A percentile compares a stretch with the other conserved stretches of the same genome.
Evolutionary conservation across 2,888 invertebrate species (phyloP).

Genomic region (Cecidostiba fungosa): DNA sequence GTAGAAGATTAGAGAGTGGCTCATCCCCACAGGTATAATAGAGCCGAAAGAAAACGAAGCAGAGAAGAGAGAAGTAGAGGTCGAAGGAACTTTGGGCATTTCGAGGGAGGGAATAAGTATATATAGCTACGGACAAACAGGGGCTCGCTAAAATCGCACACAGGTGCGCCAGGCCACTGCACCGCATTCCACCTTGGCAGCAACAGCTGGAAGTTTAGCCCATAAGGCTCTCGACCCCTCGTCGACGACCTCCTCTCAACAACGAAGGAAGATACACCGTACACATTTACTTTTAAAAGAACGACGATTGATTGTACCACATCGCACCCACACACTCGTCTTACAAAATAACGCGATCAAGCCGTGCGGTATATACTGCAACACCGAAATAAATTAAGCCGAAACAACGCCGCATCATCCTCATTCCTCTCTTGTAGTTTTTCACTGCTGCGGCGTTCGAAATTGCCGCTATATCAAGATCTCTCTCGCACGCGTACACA

Average conservation of each 20-base stretch:
- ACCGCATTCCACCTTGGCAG: background rate
- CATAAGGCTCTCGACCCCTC: conserved; percentile 39
- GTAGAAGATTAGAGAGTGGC: background rate
- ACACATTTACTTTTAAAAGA: background rate
- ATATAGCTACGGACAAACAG: background rate
- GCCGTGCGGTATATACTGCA: background rate
- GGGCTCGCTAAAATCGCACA: conserved; percentile 32
- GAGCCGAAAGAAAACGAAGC: conserved; percentile 5
- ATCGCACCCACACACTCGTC: background rate
- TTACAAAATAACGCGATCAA: background rate
- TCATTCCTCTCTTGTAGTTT: conserved; percentile 1
- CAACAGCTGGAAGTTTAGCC: conserved; percentile 52
- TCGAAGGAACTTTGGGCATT: conserved; percentile 35
- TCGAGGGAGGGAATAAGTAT: conserved; percentile 20
- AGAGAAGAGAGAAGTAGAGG: conserved; percentile 19
- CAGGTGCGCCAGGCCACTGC: conserved; percentile 41
- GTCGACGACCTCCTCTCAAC: background rate
- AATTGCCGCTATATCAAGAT: conserved; percentile 55
- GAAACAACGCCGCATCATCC: background rate
- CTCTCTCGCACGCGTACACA: background rate
- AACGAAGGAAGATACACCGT: no score
- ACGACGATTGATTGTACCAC: conserved; percentile 10
- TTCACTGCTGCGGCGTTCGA: conserved; percentile 1
- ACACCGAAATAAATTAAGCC: conserved; percentile 12
- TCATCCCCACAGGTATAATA: background rate